These are phyloP conservation scores for Hemicordylus capensis DNA, from an alignment of 2,113 vertebrate species.

Conservation along the genomic window DNA sequence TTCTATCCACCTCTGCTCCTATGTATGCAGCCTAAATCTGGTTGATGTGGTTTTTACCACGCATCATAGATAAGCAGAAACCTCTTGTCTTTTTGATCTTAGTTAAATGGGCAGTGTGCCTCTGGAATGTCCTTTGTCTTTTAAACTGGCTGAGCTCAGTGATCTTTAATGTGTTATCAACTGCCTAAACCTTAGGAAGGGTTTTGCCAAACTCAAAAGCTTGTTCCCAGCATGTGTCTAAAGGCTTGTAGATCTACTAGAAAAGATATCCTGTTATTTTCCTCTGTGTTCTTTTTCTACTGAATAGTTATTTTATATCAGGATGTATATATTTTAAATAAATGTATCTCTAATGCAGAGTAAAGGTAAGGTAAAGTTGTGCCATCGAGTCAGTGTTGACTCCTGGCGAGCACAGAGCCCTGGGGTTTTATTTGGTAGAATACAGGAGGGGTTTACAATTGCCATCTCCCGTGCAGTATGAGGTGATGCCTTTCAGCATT, in stretches of 20 bases:
- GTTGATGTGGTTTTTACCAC: neutral
- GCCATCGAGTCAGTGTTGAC: too few species aligned
- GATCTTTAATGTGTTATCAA: neutral
- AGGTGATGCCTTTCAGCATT: too few species aligned
- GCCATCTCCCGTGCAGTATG: too few species aligned
- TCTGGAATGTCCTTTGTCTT: fast-evolving
- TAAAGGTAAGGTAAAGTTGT: too few species aligned
- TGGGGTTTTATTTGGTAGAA: too few species aligned
- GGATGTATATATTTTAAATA: fast-evolving
- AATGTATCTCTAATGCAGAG: neutral
- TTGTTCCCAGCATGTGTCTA: neutral
- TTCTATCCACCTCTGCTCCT: neutral
- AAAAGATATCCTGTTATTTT: neutral
- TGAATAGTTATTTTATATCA: neutral
- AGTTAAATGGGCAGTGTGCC: neutral
- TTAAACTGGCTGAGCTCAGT: neutral
- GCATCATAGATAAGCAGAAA: neutral
- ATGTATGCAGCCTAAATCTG: neutral
- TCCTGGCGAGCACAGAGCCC: too few species aligned
- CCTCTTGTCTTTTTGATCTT: neutral
- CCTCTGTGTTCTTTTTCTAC: neutral
- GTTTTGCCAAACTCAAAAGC: neutral
- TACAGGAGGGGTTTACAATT: too few species aligned
- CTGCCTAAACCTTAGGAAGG: too few species aligned
- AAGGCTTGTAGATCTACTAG: neutral